Evolutionary conservation across 2,113 vertebrate genomes (phyloP).

Genomic region (Hystrix cristata): DNA sequence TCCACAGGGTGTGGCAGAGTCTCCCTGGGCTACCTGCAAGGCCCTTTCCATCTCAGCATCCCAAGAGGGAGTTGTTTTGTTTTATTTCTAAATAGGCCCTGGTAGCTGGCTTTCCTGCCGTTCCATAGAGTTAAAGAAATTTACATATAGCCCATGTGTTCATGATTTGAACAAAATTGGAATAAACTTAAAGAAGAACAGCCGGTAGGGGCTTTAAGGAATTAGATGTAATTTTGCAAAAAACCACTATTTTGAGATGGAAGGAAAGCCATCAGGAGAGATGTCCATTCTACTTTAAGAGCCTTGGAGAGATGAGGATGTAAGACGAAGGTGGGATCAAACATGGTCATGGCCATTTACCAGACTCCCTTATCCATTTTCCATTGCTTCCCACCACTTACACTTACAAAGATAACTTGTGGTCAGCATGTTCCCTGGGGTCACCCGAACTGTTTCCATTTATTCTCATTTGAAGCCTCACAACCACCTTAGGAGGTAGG

Average conservation of each 20-base stretch:
- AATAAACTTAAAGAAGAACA: background rate
- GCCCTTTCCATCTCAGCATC: background rate
- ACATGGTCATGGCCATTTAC: fast-evolving
- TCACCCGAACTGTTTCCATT: background rate
- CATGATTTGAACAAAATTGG: slow-evolving; percentile 19
- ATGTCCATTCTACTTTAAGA: background rate
- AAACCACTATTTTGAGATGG: background rate
- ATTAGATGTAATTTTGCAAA: background rate
- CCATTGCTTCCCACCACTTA: background rate
- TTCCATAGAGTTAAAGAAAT: background rate
- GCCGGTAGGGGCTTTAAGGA: background rate
- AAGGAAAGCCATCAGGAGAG: background rate
- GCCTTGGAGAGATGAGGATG: background rate
- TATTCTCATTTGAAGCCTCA: background rate
- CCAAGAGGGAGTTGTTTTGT: background rate
- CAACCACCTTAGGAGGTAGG: too few relatives aligned
- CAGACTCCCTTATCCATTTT: background rate
- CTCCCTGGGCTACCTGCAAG: background rate
- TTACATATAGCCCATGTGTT: background rate
- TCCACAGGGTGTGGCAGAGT: background rate
- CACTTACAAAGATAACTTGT: background rate
- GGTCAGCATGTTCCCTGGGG: fast-evolving
- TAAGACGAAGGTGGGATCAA: background rate
- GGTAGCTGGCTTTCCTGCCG: background rate
- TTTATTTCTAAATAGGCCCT: background rate